Evolutionary conservation across 2,113 vertebrate genomes (phyloP).

Genomic region (Caloenas nicobarica): DNA sequence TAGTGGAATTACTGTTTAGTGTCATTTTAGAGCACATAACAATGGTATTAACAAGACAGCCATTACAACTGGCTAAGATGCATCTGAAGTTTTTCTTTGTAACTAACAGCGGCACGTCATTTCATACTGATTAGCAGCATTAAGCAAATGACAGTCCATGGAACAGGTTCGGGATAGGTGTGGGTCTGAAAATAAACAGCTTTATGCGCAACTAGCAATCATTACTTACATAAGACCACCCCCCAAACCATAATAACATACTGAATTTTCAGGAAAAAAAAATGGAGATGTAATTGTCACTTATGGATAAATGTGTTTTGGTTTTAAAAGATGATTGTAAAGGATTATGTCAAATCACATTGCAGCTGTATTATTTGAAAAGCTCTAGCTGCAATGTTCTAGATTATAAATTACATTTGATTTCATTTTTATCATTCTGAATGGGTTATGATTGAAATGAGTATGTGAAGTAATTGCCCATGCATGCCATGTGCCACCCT

Average conservation of each 20-base stretch:
- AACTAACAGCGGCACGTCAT: neutral
- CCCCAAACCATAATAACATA: neutral
- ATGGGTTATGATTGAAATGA: conserved; percentile 72
- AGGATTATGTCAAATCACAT: conserved; percentile 51
- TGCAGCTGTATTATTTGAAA: conserved; percentile 63
- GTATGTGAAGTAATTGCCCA: conserved; percentile 60
- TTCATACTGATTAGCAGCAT: conserved; percentile 10
- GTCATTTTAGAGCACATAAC: conserved; percentile 9
- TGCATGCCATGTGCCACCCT: conserved; percentile 40
- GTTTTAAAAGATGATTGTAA: conserved; percentile 50
- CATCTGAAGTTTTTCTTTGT: conserved; percentile 8
- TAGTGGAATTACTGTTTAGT: conserved; percentile 4
- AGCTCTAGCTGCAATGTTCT: conserved; percentile 56
- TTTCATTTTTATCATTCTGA: conserved; percentile 67
- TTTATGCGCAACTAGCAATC: neutral
- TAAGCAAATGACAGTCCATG: neutral
- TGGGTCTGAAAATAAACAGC: conserved; percentile 6
- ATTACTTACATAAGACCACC: neutral
- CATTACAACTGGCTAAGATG: neutral
- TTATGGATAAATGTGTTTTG: conserved; percentile 51
- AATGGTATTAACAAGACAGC: neutral
- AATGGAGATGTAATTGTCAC: conserved; percentile 48
- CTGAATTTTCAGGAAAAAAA: neutral
- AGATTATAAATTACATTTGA: conserved; percentile 63
- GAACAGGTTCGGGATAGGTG: conserved; percentile 16